These are phyloP conservation scores for Geotrypetes seraphini DNA, from an alignment of 2,797 vertebrate genomes.

Conservation along the genomic window DNA sequence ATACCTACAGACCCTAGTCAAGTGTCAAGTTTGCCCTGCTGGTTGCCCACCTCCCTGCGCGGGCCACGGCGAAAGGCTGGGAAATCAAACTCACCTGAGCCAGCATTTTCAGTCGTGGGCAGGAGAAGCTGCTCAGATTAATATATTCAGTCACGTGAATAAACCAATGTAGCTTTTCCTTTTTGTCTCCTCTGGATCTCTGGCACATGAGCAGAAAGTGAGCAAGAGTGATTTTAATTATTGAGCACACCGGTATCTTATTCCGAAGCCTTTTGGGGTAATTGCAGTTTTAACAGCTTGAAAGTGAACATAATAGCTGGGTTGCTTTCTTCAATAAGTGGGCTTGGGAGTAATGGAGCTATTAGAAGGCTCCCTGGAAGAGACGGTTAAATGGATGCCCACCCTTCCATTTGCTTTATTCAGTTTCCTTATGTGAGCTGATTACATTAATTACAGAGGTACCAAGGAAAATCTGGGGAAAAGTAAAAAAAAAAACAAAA, in stretches of 20 bases:
- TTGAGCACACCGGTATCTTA: not conserved
- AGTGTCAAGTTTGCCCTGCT: no score
- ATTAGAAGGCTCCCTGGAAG: not conserved
- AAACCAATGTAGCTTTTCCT: no score
- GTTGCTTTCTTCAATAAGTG: not conserved
- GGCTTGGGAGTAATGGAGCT: not conserved
- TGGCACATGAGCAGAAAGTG: no score
- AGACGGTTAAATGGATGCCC: not conserved
- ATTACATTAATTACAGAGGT: slow-evolving; percentile 1
- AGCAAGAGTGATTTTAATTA: not conserved
- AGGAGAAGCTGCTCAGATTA: no score
- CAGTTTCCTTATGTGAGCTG: not conserved
- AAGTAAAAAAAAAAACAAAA: slow-evolving; percentile 10
- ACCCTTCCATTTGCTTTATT: not conserved
- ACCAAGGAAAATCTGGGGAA: slow-evolving; percentile 1
- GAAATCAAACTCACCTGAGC: no score
- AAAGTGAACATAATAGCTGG: not conserved
- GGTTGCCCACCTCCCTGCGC: no score
- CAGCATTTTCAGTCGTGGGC: no score
- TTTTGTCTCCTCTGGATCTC: no score
- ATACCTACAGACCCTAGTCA: no score
- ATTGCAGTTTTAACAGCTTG: not conserved
- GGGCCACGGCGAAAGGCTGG: no score
- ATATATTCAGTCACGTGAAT: no score
- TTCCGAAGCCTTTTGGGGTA: not conserved